phyloP scores from a whole-genome alignment of 2,888 invertebrate genomes.

The Agapetus fuscipes region DNA sequence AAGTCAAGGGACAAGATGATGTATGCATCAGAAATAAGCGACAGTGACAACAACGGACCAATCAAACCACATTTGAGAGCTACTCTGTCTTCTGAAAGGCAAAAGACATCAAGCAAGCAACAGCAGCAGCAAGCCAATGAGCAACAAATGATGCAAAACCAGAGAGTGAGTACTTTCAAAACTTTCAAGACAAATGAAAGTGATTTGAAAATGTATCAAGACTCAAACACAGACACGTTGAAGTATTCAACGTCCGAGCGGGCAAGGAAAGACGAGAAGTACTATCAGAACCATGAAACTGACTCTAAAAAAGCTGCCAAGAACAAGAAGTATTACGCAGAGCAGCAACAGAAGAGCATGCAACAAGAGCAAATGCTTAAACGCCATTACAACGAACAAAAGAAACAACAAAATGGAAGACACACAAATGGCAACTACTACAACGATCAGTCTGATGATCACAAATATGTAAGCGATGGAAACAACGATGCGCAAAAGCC shows the following conservation, averaged over 20 bases:
- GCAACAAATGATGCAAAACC: conserved; percentile 26
- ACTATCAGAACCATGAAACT: conserved; percentile 29
- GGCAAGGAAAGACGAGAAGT: conserved; percentile 36
- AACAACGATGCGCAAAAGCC: conserved; percentile 43
- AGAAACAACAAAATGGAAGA: conserved; percentile 5
- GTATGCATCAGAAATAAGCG: conserved; percentile 19
- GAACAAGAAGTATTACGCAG: conserved; percentile 37
- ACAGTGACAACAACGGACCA: conserved; percentile 32
- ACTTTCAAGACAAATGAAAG: conserved; percentile 44
- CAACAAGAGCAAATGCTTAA: not conserved
- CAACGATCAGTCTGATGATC: conserved; percentile 43
- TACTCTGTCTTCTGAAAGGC: conserved; percentile 36
- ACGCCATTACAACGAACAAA: not conserved
- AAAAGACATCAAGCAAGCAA: conserved; percentile 28
- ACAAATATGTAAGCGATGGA: conserved; percentile 43
- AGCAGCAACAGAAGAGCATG: conserved; percentile 28
- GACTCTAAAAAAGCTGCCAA: conserved; percentile 46
- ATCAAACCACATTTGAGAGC: conserved; percentile 41
- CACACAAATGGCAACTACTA: conserved; percentile 16
- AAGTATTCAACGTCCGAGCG: conserved; percentile 35
- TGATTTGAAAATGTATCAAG: conserved; percentile 43
- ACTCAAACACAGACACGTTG: conserved; percentile 42
- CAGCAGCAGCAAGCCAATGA: conserved; percentile 30
- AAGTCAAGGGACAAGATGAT: conserved; percentile 12
- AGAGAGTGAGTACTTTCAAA: conserved; percentile 41